phyloP scores from a whole-genome alignment of 2,113 vertebrate genomes.

The Corythaeola cristata region DNA sequence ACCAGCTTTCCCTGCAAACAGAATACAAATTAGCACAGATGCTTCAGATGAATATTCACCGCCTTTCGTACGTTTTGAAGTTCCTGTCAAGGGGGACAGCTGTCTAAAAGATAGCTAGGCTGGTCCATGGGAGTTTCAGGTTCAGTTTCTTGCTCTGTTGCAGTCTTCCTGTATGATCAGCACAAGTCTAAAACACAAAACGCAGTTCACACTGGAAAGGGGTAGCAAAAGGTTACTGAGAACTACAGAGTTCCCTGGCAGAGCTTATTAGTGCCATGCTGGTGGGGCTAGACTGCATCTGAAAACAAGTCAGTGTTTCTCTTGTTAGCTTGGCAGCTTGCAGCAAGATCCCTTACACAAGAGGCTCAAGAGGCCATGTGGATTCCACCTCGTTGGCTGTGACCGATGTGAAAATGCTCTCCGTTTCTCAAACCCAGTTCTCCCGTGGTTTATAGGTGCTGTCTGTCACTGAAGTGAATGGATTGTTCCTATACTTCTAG shows the following conservation, averaged over 20 bases:
- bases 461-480: background rate
- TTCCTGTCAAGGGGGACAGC: background rate
- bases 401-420: background rate
- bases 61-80: background rate
- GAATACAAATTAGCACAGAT: background rate
- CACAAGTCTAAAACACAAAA: background rate
- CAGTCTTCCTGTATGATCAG: background rate
- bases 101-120: background rate
- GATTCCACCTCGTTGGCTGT: background rate
- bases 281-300: background rate
- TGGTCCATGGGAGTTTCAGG: background rate
- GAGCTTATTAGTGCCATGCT: background rate
- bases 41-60: background rate
- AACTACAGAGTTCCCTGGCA: background rate
- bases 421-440: background rate
- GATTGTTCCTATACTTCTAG: background rate
- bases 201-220: background rate
- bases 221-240: background rate
- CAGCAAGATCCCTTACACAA: background rate
- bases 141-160: background rate
- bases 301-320: background rate
- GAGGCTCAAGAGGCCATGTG: background rate
- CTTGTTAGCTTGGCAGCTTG: background rate
- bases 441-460: background rate
- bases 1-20: background rate